A percentile compares a stretch with the other conserved stretches of the same genome.
Conservation (phyloP, 2,888 invertebrate genomes). For the Iselma pallidipennis region DNA sequence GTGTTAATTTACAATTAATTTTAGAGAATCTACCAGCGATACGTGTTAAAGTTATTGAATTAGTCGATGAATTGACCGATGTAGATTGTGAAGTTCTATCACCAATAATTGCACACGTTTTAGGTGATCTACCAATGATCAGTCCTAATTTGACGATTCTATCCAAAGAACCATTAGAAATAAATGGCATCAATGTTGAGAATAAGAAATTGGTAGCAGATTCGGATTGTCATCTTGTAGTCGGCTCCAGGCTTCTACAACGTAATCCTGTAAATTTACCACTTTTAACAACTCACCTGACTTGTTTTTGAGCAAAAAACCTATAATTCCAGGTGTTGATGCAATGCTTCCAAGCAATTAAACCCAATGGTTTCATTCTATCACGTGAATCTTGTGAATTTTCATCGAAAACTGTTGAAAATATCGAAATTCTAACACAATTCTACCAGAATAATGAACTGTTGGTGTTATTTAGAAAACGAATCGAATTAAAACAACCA, state of each 20-base stretch:
- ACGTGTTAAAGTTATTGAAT: slow-evolving; percentile 65
- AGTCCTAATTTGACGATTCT: slow-evolving; percentile 1
- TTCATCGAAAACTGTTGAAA: too few species aligned
- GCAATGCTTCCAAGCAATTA: slow-evolving; percentile 28
- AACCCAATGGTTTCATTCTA: slow-evolving; percentile 65
- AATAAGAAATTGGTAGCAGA: slow-evolving; percentile 62
- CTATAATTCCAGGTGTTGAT: slow-evolving; percentile 27
- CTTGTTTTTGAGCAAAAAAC: too few species aligned
- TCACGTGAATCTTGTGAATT: slow-evolving; percentile 58
- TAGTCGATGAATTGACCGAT: slow-evolving; percentile 35
- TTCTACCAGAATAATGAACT: slow-evolving; percentile 60
- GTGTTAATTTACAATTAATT: slow-evolving; percentile 69
- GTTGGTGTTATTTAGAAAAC: slow-evolving; percentile 61
- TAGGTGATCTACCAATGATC: slow-evolving; percentile 10
- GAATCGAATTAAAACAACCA: slow-evolving; percentile 50
- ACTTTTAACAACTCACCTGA: too few species aligned
- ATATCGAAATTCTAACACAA: not conserved
- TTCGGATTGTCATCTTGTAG: slow-evolving; percentile 39
- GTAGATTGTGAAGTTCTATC: not conserved
- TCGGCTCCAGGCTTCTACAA: slow-evolving; percentile 54
- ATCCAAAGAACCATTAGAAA: slow-evolving; percentile 1
- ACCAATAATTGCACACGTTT: slow-evolving; percentile 2
- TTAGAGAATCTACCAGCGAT: slow-evolving; percentile 68
- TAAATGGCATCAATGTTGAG: slow-evolving; percentile 53
- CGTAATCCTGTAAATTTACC: slow-evolving; percentile 54